Percentiles rank a stretch among this genome's conserved stretches.
These are phyloP conservation scores for Leucozona laternaria DNA, from an alignment of 2,888 invertebrate genomes.

Conservation along the genomic window DNA sequence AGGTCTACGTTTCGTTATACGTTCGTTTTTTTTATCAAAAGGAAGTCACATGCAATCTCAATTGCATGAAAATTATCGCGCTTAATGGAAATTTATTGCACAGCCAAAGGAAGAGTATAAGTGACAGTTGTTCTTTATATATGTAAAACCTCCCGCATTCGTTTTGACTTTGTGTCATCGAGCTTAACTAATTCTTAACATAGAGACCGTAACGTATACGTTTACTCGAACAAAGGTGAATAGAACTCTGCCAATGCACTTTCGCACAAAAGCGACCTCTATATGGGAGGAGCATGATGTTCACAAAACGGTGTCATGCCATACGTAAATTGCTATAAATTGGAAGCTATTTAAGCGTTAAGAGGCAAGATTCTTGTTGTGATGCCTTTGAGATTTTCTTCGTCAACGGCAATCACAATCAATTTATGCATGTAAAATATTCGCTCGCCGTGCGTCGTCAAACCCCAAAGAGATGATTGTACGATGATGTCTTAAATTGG, in stretches of 20 bases:
- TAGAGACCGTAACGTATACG: conserved; percentile 18
- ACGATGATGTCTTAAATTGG: conserved; percentile 49
- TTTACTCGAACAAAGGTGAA: conserved; percentile 60
- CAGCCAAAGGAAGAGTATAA: not conserved
- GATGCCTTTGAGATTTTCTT: conserved; percentile 7
- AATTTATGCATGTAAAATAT: conserved; percentile 40
- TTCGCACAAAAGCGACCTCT: conserved; percentile 42
- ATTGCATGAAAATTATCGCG: conserved; percentile 61
- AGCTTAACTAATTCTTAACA: conserved; percentile 45
- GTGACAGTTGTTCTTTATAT: not conserved
- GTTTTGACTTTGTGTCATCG: conserved; percentile 24
- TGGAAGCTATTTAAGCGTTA: conserved; percentile 61
- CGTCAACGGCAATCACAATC: conserved; percentile 29
- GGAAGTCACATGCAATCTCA: conserved; percentile 73
- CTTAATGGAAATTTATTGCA: conserved; percentile 72
- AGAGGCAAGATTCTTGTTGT: not conserved
- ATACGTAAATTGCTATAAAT: conserved; percentile 72
- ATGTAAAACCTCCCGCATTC: conserved; percentile 7
- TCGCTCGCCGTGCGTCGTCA: not conserved
- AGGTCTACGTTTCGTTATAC: conserved; percentile 24
- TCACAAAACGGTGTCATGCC: conserved; percentile 63
- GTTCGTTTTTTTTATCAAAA: conserved; percentile 57
- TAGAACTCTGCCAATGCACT: conserved; percentile 38
- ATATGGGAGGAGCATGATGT: not conserved
- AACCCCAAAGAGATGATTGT: conserved; percentile 3